Conservation (phyloP, 2,113 vertebrate species). For the Myotis davidii region DNA sequence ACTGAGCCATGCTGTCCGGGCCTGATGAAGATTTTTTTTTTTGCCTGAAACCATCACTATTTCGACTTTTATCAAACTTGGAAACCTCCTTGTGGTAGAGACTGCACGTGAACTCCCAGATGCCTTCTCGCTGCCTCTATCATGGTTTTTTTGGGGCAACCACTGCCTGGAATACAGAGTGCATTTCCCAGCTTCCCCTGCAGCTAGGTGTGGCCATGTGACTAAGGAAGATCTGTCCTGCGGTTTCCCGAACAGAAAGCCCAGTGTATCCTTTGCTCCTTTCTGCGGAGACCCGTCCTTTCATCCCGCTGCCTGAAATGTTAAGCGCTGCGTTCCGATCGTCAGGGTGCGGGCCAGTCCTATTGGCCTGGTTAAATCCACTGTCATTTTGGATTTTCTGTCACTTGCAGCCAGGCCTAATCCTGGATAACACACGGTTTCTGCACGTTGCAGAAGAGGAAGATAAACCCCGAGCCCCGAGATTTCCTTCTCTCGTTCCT, state of each 20-base stretch:
- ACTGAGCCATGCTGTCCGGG: too few relatives aligned
- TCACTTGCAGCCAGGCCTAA: neutral
- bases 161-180: neutral
- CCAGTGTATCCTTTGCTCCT: neutral
- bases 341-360: neutral
- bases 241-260: neutral
- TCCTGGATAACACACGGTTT: neutral
- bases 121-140: neutral
- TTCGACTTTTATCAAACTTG: constrained; percentile 5
- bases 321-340: neutral
- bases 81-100: neutral
- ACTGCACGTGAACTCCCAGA: neutral
- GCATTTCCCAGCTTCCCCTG: neutral
- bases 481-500: neutral
- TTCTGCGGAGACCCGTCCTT: neutral
- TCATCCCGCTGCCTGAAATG: neutral
- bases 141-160: neutral
- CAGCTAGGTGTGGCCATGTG: neutral
- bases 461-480: neutral
- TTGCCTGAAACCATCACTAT: neutral
- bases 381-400: neutral
- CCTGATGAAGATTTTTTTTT: neutral
- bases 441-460: neutral
- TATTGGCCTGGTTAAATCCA: neutral
- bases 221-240: neutral